Percentiles rank a stretch among this genome's conserved stretches.
phyloP scores from a whole-genome alignment of 2,888 invertebrate genomes.

The Rhimphoctona megacephalus region DNA sequence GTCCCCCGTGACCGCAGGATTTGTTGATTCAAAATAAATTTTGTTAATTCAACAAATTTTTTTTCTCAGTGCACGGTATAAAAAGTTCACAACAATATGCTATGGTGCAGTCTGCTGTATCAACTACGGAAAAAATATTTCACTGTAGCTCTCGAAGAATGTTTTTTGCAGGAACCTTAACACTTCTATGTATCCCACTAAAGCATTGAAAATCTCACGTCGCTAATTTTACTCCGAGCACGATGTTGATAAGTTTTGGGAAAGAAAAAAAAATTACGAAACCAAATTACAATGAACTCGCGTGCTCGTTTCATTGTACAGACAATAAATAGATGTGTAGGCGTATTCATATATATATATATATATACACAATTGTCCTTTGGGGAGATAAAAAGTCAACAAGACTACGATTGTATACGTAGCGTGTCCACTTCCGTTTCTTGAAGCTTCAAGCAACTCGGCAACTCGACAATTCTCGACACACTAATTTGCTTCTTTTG shows the following conservation, averaged over 20 bases:
- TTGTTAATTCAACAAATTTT: no score
- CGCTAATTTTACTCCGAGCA: slow-evolving; percentile 35
- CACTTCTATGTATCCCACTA: background rate
- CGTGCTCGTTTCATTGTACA: background rate
- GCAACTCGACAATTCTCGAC: slow-evolving; percentile 59
- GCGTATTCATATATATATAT: background rate
- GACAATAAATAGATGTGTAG: background rate
- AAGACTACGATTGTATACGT: slow-evolving; percentile 10
- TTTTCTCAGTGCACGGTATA: no score
- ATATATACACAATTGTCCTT: slow-evolving; percentile 15
- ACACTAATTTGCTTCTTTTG: slow-evolving; percentile 62
- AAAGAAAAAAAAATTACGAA: slow-evolving; percentile 16
- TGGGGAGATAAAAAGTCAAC: slow-evolving; percentile 40
- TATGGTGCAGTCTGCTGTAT: background rate
- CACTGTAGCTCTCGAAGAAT: background rate
- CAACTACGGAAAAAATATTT: background rate
- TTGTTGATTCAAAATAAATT: no score
- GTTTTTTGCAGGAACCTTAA: background rate
- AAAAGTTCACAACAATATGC: background rate
- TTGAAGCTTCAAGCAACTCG: slow-evolving; percentile 24
- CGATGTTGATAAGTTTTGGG: slow-evolving; percentile 54
- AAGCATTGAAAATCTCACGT: slow-evolving; percentile 21
- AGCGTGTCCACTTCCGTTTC: slow-evolving; percentile 38
- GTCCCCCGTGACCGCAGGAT: no score
- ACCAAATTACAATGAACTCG: slow-evolving; percentile 6